Evolutionary conservation across 2,113 vertebrate genomes (phyloP).

Genomic region (Pachypanchax playfairii): DNA sequence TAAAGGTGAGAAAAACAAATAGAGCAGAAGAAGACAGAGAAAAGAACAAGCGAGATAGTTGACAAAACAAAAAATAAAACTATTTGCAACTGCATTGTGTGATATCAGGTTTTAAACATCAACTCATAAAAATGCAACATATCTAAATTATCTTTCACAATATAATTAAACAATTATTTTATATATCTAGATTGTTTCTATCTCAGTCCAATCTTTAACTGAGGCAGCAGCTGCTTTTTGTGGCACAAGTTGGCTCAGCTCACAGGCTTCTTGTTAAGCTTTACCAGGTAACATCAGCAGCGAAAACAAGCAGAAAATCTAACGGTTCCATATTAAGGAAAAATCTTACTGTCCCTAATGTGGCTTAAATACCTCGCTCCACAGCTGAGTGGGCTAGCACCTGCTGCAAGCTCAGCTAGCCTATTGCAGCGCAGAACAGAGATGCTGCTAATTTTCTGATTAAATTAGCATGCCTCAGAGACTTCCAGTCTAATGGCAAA

Average conservation of each 20-base stretch:
- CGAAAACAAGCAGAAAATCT: conserved; percentile 98
- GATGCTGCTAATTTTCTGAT: conserved; percentile 99
- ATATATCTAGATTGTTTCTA: background rate
- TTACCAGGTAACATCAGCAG: conserved; percentile 83
- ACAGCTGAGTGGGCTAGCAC: conserved; percentile 99
- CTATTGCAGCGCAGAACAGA: conserved; percentile 89
- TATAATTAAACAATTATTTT: conserved; percentile 2
- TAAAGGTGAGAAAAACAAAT: conserved; percentile 28
- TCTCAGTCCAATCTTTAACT: conserved; percentile 20
- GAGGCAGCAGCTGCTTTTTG: conserved; percentile 39
- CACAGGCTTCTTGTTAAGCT: conserved; percentile 53
- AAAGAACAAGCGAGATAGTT: conserved; percentile 3
- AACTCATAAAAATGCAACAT: no score
- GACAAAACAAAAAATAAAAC: conserved; percentile 17
- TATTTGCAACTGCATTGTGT: conserved; percentile 5
- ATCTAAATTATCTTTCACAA: conserved; percentile 1
- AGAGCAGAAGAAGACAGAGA: background rate
- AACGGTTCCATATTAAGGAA: conserved; percentile 98
- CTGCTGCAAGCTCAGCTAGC: conserved; percentile 96
- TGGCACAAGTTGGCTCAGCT: conserved; percentile 56
- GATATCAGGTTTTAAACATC: conserved; percentile 4
- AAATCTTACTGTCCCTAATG: conserved; percentile 98
- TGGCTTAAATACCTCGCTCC: conserved; percentile 99
- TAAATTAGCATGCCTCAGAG: conserved; percentile 99
- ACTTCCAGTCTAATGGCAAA: conserved; percentile 99